Base-by-base conservation (phyloP, 2,888 invertebrate genomes). In the Catocala nupta region DNA sequence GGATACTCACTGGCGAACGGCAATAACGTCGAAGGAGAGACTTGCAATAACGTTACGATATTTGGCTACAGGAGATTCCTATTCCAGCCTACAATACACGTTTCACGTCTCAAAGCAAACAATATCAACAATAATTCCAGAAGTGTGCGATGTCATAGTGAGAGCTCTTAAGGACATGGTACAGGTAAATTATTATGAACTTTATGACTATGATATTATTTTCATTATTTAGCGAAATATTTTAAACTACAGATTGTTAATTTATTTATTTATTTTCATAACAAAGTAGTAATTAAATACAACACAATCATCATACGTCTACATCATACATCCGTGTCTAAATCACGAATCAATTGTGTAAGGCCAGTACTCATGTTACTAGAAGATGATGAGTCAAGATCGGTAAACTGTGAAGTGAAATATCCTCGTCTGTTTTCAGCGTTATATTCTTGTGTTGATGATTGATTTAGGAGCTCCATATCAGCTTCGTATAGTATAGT, bases 401-500 rank as follows among this genome's bases (percentile, higher is more conserved):
- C 52, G 53, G 63, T 66, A 53, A 66, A 64, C 51, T 60, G 63
- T 51, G 63, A 67, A 54, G 63, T 63, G 54, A 66, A 49, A 57
- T 59, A 67, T 67, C 53, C 54, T 57, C 51, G 51, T 62, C 62
- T 55, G 43, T 47, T 65, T 62, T 57, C 62, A 47, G 58, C 68
- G 55, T 68, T 51, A 59, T 65, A 56, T 62, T 57, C 58, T 56
- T 58, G 58, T 55, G 54, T 55, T 59, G 58, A 55, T 65, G n/a
- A 64, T 61, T 61, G 61, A 63, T 59, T 57, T n/a, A 68, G 54
- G 51, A 9, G 54, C 50, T 55, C 62, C 50, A 62, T 59, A 65
- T 63, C 69, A 67, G 63, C 63, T 59, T 67, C 67, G 50, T 58
- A 69, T 66, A 66, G 50, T 52, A 67, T 45, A 63, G 42, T 70